Percentiles rank a stretch among this genome's conserved stretches.
phyloP scores from a whole-genome alignment of 2,888 invertebrate species.

The Euzetes globulus region DNA sequence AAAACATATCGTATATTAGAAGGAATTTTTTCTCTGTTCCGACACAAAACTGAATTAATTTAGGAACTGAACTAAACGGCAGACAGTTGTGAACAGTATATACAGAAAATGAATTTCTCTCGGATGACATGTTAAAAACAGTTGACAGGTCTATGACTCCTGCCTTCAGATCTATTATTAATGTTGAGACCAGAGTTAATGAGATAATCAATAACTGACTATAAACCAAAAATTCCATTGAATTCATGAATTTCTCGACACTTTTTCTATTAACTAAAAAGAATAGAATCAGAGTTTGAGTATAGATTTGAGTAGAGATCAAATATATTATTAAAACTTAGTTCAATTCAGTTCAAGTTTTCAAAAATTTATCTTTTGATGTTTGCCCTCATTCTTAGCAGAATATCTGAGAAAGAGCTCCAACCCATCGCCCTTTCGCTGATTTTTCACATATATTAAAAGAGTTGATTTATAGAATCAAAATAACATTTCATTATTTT shows the following conservation, averaged over 20 bases:
- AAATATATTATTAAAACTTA: too few relatives aligned
- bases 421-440: neutral
- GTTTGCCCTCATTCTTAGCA: too few relatives aligned
- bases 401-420: neutral
- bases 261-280: neutral
- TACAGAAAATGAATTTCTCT: conserved; percentile 13
- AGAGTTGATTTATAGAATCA: neutral
- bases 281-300: neutral
- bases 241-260: neutral
- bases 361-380: too few relatives aligned
- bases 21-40: neutral
- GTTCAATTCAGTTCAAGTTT: too few relatives aligned
- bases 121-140: conserved; percentile 21
- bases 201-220: conserved; percentile 16
- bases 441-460: neutral
- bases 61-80: neutral
- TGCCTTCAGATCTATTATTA: neutral
- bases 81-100: neutral
- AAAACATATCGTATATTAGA: neutral
- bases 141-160: neutral
- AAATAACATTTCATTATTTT: neutral
- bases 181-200: neutral
- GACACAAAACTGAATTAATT: conserved; percentile 21
- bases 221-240: neutral
- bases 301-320: neutral